phyloP scores from a whole-genome alignment of 2,888 invertebrate species.

The Ecliptopera silaceata region DNA sequence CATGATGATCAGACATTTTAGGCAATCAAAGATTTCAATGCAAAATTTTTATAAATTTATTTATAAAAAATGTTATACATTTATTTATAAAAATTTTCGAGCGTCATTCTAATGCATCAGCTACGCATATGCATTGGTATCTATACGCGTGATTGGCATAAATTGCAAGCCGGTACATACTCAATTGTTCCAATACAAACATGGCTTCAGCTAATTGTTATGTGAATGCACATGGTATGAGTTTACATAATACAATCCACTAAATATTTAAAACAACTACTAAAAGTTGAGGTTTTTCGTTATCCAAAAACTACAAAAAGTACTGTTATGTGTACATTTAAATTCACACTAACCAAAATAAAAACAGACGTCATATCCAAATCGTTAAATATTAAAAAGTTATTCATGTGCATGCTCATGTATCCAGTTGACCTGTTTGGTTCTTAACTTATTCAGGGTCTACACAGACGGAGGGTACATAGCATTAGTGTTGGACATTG shows the following conservation, averaged over 20 bases:
- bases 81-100: background rate
- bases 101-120: slow-evolving; percentile 41
- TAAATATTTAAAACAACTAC: background rate
- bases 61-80: background rate
- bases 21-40: too few species aligned
- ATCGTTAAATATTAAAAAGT: slow-evolving; percentile 59
- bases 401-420: slow-evolving; percentile 49
- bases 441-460: slow-evolving; percentile 52
- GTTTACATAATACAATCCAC: slow-evolving; percentile 6
- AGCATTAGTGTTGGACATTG: slow-evolving; percentile 36
- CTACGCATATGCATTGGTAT: slow-evolving; percentile 45
- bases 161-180: slow-evolving; percentile 47
- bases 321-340: background rate
- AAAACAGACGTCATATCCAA: slow-evolving; percentile 22
- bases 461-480: slow-evolving; percentile 36
- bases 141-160: slow-evolving; percentile 59
- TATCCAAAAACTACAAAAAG: background rate
- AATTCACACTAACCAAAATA: background rate
- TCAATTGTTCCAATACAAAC: slow-evolving; percentile 55
- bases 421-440: slow-evolving; percentile 58
- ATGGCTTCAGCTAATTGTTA: slow-evolving; percentile 55
- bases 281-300: background rate
- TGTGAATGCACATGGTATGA: slow-evolving; percentile 26
- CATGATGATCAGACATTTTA: too few species aligned
- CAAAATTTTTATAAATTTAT: too few species aligned